A percentile compares a stretch with the other conserved stretches of the same genome.
These are phyloP conservation scores for Macrosoma leucophasiata DNA, from an alignment of 2,888 invertebrate genomes.

Conservation along the genomic window DNA sequence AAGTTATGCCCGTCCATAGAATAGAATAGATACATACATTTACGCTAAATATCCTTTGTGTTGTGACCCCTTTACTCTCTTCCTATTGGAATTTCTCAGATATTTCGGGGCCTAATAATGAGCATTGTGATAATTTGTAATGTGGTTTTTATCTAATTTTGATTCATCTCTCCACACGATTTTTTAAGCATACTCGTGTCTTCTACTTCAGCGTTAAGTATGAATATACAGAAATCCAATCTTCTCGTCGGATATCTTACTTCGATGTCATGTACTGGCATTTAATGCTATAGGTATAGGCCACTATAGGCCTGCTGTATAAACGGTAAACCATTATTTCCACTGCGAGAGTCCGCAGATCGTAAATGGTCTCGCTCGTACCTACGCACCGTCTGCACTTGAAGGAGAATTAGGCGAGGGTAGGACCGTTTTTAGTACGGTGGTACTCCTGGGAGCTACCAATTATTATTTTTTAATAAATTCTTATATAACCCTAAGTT, in stretches of 20 bases:
- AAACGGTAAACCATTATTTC: conserved; percentile 20
- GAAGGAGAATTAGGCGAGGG: too few relatives aligned
- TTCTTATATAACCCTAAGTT: too few relatives aligned
- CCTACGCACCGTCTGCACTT: too few relatives aligned
- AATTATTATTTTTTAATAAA: too few relatives aligned
- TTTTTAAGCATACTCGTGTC: conserved; percentile 20
- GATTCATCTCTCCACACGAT: conserved; percentile 14
- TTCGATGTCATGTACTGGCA: conserved; percentile 16
- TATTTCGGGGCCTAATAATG: conserved; percentile 20
- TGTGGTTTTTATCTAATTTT: conserved; percentile 24
- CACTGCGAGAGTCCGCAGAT: conserved; percentile 19
- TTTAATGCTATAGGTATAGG: conserved; percentile 21
- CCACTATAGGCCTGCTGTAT: conserved; percentile 14
- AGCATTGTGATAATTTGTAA: conserved; percentile 23
- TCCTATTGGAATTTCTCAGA: conserved; percentile 1
- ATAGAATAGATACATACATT: conserved; percentile 17
- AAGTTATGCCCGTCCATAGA: too few relatives aligned
- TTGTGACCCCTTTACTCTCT: conserved; percentile 20
- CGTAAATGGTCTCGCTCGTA: too few relatives aligned
- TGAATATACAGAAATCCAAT: conserved; percentile 30
- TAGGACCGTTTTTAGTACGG: too few relatives aligned
- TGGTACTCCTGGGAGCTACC: too few relatives aligned
- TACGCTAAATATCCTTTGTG: conserved; percentile 3
- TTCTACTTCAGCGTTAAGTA: conserved; percentile 29
- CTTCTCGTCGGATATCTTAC: conserved; percentile 26